These are phyloP conservation scores for Alosa sapidissima DNA, from an alignment of 2,797 vertebrate genomes.

Conservation along the genomic window DNA sequence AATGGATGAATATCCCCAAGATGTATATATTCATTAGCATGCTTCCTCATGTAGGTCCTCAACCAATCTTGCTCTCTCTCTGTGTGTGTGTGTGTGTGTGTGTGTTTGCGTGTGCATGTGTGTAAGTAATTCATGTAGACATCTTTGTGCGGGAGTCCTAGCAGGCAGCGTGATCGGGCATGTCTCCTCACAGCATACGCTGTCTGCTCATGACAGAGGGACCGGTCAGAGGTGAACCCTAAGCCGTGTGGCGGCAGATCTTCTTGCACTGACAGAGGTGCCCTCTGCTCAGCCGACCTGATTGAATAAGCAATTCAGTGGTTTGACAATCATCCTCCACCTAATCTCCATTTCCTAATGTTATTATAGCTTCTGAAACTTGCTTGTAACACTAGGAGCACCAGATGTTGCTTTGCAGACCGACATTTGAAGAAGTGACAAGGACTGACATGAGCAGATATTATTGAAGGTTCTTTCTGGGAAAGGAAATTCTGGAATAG, in stretches of 20 bases:
- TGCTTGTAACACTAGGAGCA: neutral
- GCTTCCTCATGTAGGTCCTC: neutral
- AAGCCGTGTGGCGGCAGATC: neutral
- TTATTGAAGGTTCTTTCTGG: neutral
- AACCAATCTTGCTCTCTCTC: neutral
- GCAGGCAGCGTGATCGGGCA: conserved; percentile 70
- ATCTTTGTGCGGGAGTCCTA: conserved; percentile 73
- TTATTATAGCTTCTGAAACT: neutral
- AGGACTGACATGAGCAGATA: neutral
- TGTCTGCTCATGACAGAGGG: conserved; percentile 49
- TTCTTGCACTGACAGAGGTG: neutral
- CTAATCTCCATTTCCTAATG: neutral
- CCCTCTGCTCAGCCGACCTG: neutral
- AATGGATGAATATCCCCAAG: neutral
- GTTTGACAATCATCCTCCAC: neutral
- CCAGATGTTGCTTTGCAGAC: neutral
- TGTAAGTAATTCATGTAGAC: conserved; percentile 71
- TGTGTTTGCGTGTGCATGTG: conserved; percentile 44
- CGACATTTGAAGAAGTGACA: neutral
- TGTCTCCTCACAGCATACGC: conserved; percentile 65
- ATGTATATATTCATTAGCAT: neutral
- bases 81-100: conserved; percentile 34
- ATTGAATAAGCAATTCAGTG: neutral
- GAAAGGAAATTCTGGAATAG: too few species aligned
- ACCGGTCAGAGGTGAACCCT: conserved; percentile 62